Conservation (phyloP, 2,797 vertebrate species). For the Microcaecilia unicolor region DNA sequence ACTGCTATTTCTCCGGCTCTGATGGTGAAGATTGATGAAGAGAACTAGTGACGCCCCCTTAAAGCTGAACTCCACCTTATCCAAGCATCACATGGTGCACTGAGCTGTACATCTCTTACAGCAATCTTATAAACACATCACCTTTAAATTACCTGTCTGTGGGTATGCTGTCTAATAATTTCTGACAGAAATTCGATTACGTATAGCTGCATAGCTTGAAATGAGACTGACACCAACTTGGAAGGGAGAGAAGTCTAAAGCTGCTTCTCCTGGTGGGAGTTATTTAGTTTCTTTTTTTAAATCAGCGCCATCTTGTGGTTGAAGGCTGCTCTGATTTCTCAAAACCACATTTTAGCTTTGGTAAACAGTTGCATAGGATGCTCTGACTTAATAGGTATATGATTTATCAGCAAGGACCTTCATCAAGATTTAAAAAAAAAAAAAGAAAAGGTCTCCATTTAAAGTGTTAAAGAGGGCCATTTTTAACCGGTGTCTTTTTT, state of each 20-base stretch:
- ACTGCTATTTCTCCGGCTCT: constrained; percentile 21
- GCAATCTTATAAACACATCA: constrained; percentile 17
- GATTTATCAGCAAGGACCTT: too few species aligned
- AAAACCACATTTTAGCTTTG: too few species aligned
- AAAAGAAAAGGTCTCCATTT: too few species aligned
- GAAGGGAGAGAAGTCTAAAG: constrained; percentile 1
- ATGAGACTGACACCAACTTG: constrained; percentile 9
- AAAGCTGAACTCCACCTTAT: constrained; percentile 53
- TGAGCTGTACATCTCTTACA: constrained; percentile 16
- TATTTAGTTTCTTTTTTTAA: constrained; percentile 28
- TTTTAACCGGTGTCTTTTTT: too few species aligned
- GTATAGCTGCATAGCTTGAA: constrained; percentile 3
- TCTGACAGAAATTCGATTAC: constrained; percentile 19
- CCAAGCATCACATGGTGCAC: constrained; percentile 36
- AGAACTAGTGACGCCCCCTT: constrained; percentile 47
- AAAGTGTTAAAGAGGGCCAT: too few species aligned
- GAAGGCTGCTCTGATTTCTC: neutral
- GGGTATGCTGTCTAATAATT: constrained; percentile 42
- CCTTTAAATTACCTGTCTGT: constrained; percentile 27
- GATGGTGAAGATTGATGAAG: constrained; percentile 27
- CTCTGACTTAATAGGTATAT: too few species aligned
- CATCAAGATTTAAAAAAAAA: too few species aligned
- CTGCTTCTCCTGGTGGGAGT: neutral
- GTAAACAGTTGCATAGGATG: too few species aligned
- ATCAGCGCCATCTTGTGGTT: constrained; percentile 54